Evolutionary conservation across 1,140 invertebrate genomes (phyloP).

Genomic region (Drosophila nikananu): DNA sequence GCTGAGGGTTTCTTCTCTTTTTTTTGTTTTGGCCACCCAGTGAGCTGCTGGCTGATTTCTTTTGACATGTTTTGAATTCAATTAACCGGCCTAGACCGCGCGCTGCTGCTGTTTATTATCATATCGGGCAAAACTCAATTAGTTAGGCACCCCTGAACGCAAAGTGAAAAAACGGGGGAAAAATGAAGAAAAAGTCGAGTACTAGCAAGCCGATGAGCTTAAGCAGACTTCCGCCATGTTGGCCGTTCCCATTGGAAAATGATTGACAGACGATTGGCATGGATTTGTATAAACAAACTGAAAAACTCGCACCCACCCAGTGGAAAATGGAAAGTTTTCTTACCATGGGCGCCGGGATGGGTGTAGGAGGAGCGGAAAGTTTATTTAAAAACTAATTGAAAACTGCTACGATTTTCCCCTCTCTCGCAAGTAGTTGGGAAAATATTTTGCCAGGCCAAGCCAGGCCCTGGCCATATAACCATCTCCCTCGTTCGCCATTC

Average conservation of each 20-base stretch:
- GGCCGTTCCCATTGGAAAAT: constrained; percentile 70
- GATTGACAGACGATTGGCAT: constrained; percentile 85
- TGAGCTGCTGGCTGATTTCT: constrained; percentile 63
- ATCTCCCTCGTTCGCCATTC: constrained; percentile 35
- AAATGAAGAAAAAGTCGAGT: constrained; percentile 2
- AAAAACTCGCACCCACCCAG: constrained; percentile 33
- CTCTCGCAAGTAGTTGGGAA: constrained; percentile 58
- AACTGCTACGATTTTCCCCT: constrained; percentile 58
- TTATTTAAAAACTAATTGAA: constrained; percentile 83
- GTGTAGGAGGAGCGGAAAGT: constrained; percentile 39
- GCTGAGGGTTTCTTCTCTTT: constrained; percentile 3
- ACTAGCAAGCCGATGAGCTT: constrained; percentile 62
- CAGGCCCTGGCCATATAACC: constrained; percentile 2
- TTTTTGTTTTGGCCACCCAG: constrained; percentile 61
- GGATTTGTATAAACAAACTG: constrained; percentile 80
- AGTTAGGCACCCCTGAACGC: constrained; percentile 42
- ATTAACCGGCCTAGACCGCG: constrained; percentile 59
- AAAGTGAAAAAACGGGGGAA: neutral
- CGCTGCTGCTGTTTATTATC: constrained; percentile 73
- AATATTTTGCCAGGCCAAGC: constrained; percentile 46
- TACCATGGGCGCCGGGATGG: neutral
- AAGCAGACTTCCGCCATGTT: constrained; percentile 83
- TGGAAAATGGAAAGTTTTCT: constrained; percentile 75
- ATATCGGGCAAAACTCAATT: constrained; percentile 77
- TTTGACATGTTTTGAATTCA: constrained; percentile 83